These are phyloP conservation scores for Prorops nasuta DNA, from an alignment of 1,140 invertebrate genomes.

Conservation along the genomic window DNA sequence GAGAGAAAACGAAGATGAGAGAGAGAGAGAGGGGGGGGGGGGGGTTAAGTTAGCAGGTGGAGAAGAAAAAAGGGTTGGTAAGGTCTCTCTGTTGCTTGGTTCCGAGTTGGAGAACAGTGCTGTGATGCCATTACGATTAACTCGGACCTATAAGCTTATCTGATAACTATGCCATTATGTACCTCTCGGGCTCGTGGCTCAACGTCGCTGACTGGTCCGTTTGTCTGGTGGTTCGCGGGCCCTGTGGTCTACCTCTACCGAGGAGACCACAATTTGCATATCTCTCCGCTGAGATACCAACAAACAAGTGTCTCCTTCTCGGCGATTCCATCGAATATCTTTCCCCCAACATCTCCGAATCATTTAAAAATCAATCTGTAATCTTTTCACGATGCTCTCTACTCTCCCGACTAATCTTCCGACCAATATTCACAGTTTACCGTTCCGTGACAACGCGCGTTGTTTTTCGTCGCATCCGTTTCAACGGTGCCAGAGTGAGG, in stretches of 20 bases:
- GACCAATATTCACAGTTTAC: too few relatives aligned
- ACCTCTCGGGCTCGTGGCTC: slow-evolving; percentile 25
- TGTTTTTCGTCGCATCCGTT: too few relatives aligned
- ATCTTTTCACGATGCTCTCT: background rate
- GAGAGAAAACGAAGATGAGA: too few relatives aligned
- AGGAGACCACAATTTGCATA: slow-evolving; percentile 28
- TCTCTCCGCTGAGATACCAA: slow-evolving; percentile 24
- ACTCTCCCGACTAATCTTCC: background rate
- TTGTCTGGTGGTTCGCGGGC: slow-evolving; percentile 21
- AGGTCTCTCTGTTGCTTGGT: slow-evolving; percentile 5
- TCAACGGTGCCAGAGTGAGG: too few relatives aligned
- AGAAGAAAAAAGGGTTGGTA: too few relatives aligned
- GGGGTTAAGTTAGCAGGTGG: too few relatives aligned
- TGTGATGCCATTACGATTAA: slow-evolving; percentile 56
- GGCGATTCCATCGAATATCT: slow-evolving; percentile 15
- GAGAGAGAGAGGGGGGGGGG: too few relatives aligned
- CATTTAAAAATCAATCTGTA: slow-evolving; percentile 24
- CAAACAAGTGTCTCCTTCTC: slow-evolving; percentile 27
- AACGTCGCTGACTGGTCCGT: slow-evolving; percentile 37
- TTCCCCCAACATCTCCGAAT: slow-evolving; percentile 10
- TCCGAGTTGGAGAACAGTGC: slow-evolving; percentile 32
- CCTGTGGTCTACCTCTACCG: background rate
- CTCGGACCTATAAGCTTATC: slow-evolving; percentile 50
- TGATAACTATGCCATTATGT: slow-evolving; percentile 53
- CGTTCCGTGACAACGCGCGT: too few relatives aligned